Evolutionary conservation across 2,113 vertebrate genomes (phyloP), one percentile per base, ranked within the genome.

Genomic region (Brachionichthys hirsutus): DNA sequence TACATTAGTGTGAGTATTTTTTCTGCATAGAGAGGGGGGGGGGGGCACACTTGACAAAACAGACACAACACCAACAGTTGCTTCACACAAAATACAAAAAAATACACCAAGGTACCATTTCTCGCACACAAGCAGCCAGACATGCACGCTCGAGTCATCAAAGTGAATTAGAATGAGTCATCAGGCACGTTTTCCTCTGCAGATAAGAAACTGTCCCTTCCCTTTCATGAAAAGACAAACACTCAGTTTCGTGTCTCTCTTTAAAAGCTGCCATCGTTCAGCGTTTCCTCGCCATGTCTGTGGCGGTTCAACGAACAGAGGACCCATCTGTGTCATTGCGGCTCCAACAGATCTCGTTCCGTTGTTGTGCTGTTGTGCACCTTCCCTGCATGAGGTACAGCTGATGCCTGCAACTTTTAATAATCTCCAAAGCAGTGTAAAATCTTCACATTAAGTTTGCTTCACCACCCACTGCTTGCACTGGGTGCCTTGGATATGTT

Each of bases 341-440:
- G 48, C 69, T 55, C 41, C 64, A 48, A 47, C 43, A 62, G 20
- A 61, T 70, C 41, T 18, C 61, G 59, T 76, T 61, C 74, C 48
- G 70, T 55, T 71, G 73, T 72, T 51, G 59, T 70, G 55, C 68
- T 70, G 45, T 62, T 70, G 73, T 80, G 82, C 71, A 76, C 73
- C 69, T 74, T 69, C 56, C 55, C 48, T 1, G 55, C 35, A 54
- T 41, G 55, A 65, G 68, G 67, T 77, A 78, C 85, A 87, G 84
- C 84, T 85, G 85, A 85, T 73, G 75, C 79, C 56, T 73, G 54
- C 41, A 70, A 64, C 56, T 83, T 83, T 73, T 57, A 73, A 73
- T 63, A 61, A 70, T 64, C 61, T 79, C 74, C 67, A 83, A 58
- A 75, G 57, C 40, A 75, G 82, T 68, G 46, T 82, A 58, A 89